A percentile compares a stretch with the other conserved stretches of the same genome.
phyloP scores from a whole-genome alignment of 2,113 vertebrate genomes.

The Equus przewalskii region DNA sequence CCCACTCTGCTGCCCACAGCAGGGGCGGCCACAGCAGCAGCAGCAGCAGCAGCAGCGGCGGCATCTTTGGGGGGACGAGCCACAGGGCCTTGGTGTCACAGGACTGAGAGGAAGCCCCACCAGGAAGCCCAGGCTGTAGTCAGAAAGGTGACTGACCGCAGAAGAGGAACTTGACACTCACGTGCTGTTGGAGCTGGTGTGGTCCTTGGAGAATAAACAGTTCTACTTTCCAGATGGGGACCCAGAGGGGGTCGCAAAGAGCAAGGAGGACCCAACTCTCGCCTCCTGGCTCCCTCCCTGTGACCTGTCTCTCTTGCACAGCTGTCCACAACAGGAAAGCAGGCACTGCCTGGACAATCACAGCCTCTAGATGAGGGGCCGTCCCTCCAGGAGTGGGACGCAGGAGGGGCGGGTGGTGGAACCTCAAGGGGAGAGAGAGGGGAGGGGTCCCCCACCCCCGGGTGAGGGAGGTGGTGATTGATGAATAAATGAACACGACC shows the following conservation, averaged over 20 bases:
- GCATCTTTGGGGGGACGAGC: neutral
- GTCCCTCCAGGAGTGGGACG: accelerated
- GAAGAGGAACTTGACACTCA: neutral
- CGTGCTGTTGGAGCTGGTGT: accelerated
- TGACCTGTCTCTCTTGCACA: accelerated
- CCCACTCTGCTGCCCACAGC: neutral
- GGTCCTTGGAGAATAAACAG: neutral
- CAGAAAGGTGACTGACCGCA: neutral
- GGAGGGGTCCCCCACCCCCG: accelerated
- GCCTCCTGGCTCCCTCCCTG: neutral
- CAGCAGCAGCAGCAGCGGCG: neutral
- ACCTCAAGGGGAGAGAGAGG: accelerated
- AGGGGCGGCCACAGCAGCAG: neutral
- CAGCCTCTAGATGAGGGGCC: neutral
- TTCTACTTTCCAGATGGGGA: neutral
- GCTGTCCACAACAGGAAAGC: neutral
- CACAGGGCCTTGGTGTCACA: neutral
- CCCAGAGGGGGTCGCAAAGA: accelerated
- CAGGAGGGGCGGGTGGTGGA: neutral
- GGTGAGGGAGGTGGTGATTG: neutral
- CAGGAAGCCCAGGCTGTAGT: neutral
- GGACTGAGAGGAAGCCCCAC: neutral
- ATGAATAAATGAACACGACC: neutral
- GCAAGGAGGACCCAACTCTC: accelerated
- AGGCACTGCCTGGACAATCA: neutral